phyloP scores from a whole-genome alignment of 1,140 invertebrate genomes.

The Littorina saxatilis region DNA sequence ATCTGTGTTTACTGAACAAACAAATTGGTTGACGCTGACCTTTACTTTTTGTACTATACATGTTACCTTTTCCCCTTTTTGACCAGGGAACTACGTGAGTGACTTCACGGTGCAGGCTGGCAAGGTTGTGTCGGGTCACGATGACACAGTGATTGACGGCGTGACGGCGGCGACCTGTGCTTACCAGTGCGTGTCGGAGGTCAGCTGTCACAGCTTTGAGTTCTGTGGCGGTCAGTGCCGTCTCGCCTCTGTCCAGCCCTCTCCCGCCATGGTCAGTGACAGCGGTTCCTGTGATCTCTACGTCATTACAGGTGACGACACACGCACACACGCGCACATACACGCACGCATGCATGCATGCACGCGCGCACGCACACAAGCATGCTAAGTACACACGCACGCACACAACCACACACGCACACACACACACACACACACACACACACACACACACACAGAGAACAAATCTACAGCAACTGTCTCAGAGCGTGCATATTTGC shows the following conservation, averaged over 20 bases:
- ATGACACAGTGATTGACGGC: constrained; percentile 40
- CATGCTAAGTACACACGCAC: not conserved
- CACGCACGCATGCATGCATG: not conserved
- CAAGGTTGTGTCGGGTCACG: constrained; percentile 30
- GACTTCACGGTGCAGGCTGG: constrained; percentile 49
- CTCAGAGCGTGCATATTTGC: not conserved
- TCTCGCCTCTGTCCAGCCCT: constrained; percentile 38
- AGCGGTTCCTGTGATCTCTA: constrained; percentile 48
- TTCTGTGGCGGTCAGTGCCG: constrained; percentile 55
- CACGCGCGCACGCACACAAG: not conserved
- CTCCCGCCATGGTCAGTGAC: not conserved
- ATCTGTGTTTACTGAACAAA: too few relatives aligned
- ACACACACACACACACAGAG: not conserved
- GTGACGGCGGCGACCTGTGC: constrained; percentile 48
- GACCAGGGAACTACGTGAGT: constrained; percentile 54
- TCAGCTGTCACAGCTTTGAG: constrained; percentile 52
- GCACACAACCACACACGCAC: too few relatives aligned
- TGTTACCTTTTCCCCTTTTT: too few relatives aligned
- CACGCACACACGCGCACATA: not conserved
- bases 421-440: not conserved
- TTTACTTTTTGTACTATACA: too few relatives aligned
- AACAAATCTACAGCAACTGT: too few relatives aligned
- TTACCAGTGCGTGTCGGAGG: constrained; percentile 50
- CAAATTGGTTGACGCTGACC: too few relatives aligned
- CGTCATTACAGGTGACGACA: constrained; percentile 39